phyloP scores from a whole-genome alignment of 2,888 invertebrate genomes.

The Chydorus sphaericus region DNA sequence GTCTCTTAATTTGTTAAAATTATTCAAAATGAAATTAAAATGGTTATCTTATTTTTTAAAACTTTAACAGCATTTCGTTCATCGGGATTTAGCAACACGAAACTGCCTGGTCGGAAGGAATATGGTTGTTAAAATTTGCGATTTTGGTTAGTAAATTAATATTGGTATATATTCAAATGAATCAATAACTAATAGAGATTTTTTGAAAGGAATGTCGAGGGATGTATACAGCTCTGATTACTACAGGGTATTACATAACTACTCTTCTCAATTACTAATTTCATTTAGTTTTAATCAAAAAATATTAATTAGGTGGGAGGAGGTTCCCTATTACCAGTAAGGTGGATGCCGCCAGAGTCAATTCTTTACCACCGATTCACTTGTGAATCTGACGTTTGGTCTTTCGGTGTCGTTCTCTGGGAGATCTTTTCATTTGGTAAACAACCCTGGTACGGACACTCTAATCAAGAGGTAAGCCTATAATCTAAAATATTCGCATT shows the following conservation, averaged over 20 bases:
- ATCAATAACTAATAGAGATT: too few relatives aligned
- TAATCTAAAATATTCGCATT: too few relatives aligned
- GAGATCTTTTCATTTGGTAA: conserved; percentile 85
- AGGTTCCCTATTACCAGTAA: conserved; percentile 63
- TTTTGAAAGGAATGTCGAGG: conserved; percentile 65
- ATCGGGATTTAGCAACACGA: conserved; percentile 68
- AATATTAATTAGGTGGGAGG: conserved; percentile 56
- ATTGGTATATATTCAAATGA: too few relatives aligned
- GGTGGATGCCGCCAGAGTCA: conserved; percentile 95
- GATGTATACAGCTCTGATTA: conserved; percentile 83
- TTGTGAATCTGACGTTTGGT: conserved; percentile 83
- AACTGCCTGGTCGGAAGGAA: conserved; percentile 62
- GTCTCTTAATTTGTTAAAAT: too few relatives aligned
- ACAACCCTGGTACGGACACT: conserved; percentile 81
- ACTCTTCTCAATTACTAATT: too few relatives aligned
- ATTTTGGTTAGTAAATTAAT: too few relatives aligned
- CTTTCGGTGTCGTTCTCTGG: conserved; percentile 84
- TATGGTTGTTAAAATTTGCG: conserved; percentile 74
- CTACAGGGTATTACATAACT: conserved; percentile 72
- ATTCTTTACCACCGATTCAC: conserved; percentile 78
- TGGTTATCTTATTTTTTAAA: too few relatives aligned
- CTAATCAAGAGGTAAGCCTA: conserved; percentile 56
- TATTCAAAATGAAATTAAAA: too few relatives aligned
- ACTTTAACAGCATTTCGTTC: conserved; percentile 69
- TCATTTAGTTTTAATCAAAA: too few relatives aligned